phyloP scores from a whole-genome alignment of 2,797 vertebrate species.

The Sciurus vulgaris region DNA sequence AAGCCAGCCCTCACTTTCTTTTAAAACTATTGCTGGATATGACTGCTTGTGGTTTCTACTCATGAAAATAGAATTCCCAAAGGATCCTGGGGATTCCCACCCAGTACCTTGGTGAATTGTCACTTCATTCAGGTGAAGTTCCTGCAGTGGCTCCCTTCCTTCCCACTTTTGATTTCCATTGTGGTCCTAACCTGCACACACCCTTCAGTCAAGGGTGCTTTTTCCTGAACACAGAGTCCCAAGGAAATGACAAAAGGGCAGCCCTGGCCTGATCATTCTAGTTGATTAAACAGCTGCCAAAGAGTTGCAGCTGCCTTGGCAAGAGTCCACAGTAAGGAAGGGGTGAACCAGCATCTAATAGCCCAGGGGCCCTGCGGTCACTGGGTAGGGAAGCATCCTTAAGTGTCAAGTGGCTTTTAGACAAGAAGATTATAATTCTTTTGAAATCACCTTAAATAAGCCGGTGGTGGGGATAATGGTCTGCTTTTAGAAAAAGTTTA shows the following conservation, averaged over 20 bases:
- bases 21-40: not conserved
- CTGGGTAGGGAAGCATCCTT: not conserved
- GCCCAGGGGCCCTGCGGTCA: not conserved
- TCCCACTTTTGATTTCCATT: slow-evolving; percentile 73
- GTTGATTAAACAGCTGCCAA: slow-evolving; percentile 79
- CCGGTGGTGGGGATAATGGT: not conserved
- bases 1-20: not conserved
- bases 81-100: not conserved
- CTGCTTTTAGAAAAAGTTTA: slow-evolving; percentile 48
- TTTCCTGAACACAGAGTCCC: slow-evolving; percentile 76
- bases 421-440: not conserved
- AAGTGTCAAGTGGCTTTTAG: slow-evolving; percentile 22
- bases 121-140: slow-evolving; percentile 59
- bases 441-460: slow-evolving; percentile 18
- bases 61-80: slow-evolving; percentile 56
- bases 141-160: slow-evolving; percentile 74
- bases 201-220: slow-evolving; percentile 40
- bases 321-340: slow-evolving; percentile 55
- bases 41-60: not conserved
- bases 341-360: not conserved
- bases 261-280: slow-evolving; percentile 45
- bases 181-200: slow-evolving; percentile 48
- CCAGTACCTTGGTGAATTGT: not conserved
- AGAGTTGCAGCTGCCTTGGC: slow-evolving; percentile 73
- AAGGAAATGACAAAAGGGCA: slow-evolving; percentile 75